Percentiles rank a stretch among this genome's conserved stretches.
Conservation (phyloP, 2,888 invertebrate genomes). For the Cantharis lateralis region DNA sequence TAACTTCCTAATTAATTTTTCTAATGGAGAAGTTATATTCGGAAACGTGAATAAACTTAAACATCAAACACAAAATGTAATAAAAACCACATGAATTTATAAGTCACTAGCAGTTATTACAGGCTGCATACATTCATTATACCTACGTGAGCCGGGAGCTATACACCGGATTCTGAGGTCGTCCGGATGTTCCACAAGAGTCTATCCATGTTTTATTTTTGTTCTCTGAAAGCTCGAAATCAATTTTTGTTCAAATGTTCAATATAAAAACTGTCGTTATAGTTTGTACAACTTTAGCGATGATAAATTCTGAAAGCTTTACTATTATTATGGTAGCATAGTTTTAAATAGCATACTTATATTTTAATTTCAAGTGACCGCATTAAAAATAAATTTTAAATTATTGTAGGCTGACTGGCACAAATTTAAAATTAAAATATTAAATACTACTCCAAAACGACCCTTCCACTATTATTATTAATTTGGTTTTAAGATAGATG, state of each 20-base stretch:
- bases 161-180: conserved; percentile 19
- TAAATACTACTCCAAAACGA: too few species aligned
- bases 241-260: neutral
- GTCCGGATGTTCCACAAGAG: conserved; percentile 12
- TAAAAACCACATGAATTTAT: conserved; percentile 17
- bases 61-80: conserved; percentile 16
- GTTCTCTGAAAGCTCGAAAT: neutral
- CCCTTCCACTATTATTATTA: too few species aligned
- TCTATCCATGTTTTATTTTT: conserved; percentile 17
- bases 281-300: neutral
- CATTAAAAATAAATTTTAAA: too few species aligned
- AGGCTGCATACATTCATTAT: conserved; percentile 1
- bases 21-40: neutral
- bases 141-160: conserved; percentile 9
- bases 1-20: neutral
- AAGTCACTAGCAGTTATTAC: conserved; percentile 14
- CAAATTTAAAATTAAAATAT: too few species aligned
- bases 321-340: too few species aligned
- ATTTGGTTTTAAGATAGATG: too few species aligned
- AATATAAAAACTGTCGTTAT: neutral
- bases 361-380: too few species aligned
- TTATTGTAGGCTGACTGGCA: too few species aligned
- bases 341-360: too few species aligned
- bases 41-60: conserved; percentile 7
- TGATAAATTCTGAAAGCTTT: too few species aligned